Evolutionary conservation across 2,797 vertebrate genomes (phyloP), one percentile per base, ranked within the genome.

Genomic region (Cygnus olor): DNA sequence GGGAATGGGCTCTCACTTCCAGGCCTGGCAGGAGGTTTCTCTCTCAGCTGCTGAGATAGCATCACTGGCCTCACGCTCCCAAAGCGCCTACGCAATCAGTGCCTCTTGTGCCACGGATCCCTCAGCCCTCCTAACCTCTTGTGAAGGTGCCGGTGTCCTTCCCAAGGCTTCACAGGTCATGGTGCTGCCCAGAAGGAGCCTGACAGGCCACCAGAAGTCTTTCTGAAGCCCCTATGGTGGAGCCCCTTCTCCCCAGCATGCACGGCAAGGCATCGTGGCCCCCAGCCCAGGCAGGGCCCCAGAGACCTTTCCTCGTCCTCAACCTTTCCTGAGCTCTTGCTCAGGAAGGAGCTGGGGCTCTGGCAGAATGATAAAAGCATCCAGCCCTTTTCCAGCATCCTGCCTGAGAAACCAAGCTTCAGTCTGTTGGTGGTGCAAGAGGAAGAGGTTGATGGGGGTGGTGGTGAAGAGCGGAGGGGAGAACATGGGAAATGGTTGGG

Each of bases 21-120:
- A 80, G 34, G 14, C 56, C 86, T 81, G 57, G 36, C 82, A 92
- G 58, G 65, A 92, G 25, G 25, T 80, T 85, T 85, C 51, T 80
- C 11, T 56, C 36, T 76, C 22, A 2, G 2, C 76, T 93, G 72
- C 32, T 61, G 58, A 73, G 54, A 21, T 36, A 30, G 30, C 24
- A 7, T 65, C 27, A 4, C 36, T 58, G 54, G 47, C 13, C 12
- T 38, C 32, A 24, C 14, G 2, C 85, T 83, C 53, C 54, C 65
- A 53, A 74, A 57, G 53, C 24, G 30, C 28, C 63, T 44, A 45
- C n/a, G 34, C 8, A n/a, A 38, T 18, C 65, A 32, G 3, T 61
- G 22, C 21, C n/a, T 69, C 1, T 3, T 51, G 18, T 56, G 7
- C 58, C 68, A 68, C 17, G 70, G 34, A 28, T 45, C 83, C 40